Evolutionary conservation across 1,140 invertebrate species (phyloP).

Genomic region (Rhyzopertha dominica): DNA sequence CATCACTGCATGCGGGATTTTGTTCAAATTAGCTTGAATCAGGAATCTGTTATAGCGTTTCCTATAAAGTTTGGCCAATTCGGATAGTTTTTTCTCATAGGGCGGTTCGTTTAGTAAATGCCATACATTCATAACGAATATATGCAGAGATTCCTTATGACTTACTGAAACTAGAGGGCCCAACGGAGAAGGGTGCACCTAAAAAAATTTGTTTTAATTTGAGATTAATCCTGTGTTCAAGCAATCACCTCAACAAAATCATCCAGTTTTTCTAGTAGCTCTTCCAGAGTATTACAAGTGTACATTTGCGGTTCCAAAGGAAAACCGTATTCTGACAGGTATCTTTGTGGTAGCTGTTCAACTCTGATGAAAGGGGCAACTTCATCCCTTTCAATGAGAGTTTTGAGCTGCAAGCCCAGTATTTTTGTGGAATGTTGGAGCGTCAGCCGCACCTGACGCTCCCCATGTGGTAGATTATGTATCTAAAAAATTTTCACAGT

Average conservation of each 20-base stretch:
- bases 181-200: too few relatives aligned
- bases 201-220: too few relatives aligned
- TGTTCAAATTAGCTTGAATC: too few relatives aligned
- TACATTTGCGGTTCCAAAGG: slow-evolving; percentile 54
- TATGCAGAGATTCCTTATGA: too few relatives aligned
- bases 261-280: slow-evolving; percentile 52
- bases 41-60: too few relatives aligned
- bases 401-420: slow-evolving; percentile 53
- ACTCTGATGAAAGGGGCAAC: slow-evolving; percentile 46
- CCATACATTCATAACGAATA: too few relatives aligned
- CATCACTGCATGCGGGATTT: too few relatives aligned
- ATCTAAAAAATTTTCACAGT: slow-evolving; percentile 40
- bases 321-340: slow-evolving; percentile 55
- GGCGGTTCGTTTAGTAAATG: too few relatives aligned
- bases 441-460: slow-evolving; percentile 54
- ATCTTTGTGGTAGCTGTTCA: slow-evolving; percentile 49
- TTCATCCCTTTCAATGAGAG: slow-evolving; percentile 47
- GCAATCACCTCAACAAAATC: slow-evolving; percentile 41
- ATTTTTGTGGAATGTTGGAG: slow-evolving; percentile 52
- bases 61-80: too few relatives aligned
- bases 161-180: too few relatives aligned
- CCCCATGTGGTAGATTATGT: slow-evolving; percentile 53
- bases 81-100: too few relatives aligned
- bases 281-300: slow-evolving; percentile 49
- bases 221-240: too few relatives aligned